Percentiles rank a stretch among this genome's conserved stretches.
phyloP scores from a whole-genome alignment of 1,140 invertebrate species.

The Drosophila sucinea region DNA sequence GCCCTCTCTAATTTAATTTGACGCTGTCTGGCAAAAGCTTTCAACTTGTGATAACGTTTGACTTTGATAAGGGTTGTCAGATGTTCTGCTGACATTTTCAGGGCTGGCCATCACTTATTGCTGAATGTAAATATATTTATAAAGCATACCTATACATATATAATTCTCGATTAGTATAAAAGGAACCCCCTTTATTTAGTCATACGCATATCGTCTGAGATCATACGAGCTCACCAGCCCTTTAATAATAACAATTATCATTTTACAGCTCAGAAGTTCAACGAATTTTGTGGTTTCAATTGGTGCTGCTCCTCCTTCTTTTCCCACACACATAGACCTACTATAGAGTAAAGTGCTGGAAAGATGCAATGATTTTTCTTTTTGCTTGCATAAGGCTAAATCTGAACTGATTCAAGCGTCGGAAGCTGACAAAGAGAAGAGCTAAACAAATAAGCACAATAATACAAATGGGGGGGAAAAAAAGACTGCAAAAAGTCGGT shows the following conservation, averaged over 20 bases:
- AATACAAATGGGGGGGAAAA: not conserved
- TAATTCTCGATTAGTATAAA: no score
- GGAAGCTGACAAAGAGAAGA: not conserved
- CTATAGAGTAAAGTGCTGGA: no score
- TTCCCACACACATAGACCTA: no score
- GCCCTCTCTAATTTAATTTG: slow-evolving; percentile 24
- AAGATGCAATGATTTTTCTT: not conserved
- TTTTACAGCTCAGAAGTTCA: not conserved
- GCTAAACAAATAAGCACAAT: not conserved
- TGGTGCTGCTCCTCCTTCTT: no score
- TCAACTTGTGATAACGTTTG: slow-evolving; percentile 25
- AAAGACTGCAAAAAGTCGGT: slow-evolving; percentile 53
- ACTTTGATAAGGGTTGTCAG: slow-evolving; percentile 58
- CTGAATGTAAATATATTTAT: slow-evolving; percentile 5
- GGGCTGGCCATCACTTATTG: slow-evolving; percentile 8
- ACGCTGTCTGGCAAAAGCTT: not conserved
- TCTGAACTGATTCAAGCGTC: not conserved
- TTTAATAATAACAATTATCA: slow-evolving; percentile 12
- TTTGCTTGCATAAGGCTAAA: not conserved
- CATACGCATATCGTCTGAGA: no score
- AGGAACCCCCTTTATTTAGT: slow-evolving; percentile 1
- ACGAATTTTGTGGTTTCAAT: not conserved
- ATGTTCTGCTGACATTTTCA: slow-evolving; percentile 48
- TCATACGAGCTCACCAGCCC: no score
- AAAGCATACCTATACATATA: not conserved